These are phyloP conservation scores for Stercorarius parasiticus DNA, from an alignment of 2,113 vertebrate genomes.

Conservation along the genomic window DNA sequence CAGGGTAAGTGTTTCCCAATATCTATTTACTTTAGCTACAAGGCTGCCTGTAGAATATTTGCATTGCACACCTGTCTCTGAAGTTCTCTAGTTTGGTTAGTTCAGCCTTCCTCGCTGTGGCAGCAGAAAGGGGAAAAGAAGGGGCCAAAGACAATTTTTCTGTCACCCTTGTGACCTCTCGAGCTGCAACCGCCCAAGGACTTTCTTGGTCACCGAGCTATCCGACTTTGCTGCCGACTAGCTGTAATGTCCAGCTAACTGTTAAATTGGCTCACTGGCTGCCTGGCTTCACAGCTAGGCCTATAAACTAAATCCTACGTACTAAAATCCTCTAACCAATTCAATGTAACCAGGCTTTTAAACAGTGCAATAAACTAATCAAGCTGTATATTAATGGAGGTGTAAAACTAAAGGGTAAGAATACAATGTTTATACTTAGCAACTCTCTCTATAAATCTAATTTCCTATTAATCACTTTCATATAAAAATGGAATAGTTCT, in stretches of 20 bases:
- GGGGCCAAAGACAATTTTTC: not conserved
- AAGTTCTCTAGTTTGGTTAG: not conserved
- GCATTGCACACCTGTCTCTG: accelerated
- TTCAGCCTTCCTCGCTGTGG: not conserved
- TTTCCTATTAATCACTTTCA: not conserved
- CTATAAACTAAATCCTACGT: not conserved
- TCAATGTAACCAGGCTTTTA: not conserved
- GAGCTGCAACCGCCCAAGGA: not conserved
- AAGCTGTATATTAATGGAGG: not conserved
- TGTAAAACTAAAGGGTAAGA: not conserved
- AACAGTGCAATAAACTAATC: not conserved
- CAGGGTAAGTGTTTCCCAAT: not conserved
- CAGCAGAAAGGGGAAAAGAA: not conserved
- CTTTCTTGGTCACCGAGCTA: not conserved
- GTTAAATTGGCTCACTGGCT: not conserved
- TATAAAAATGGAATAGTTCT: not conserved
- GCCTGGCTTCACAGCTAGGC: not conserved
- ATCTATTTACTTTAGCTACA: conserved; percentile 6
- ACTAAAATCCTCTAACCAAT: not conserved
- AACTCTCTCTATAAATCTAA: not conserved
- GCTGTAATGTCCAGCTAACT: not conserved
- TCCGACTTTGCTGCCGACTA: not conserved
- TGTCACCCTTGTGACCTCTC: not conserved
- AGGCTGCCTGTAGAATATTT: not conserved
- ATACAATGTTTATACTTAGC: not conserved